Base-by-base conservation (phyloP, 2,888 invertebrate genomes). In the Apamea monoglypha region DNA sequence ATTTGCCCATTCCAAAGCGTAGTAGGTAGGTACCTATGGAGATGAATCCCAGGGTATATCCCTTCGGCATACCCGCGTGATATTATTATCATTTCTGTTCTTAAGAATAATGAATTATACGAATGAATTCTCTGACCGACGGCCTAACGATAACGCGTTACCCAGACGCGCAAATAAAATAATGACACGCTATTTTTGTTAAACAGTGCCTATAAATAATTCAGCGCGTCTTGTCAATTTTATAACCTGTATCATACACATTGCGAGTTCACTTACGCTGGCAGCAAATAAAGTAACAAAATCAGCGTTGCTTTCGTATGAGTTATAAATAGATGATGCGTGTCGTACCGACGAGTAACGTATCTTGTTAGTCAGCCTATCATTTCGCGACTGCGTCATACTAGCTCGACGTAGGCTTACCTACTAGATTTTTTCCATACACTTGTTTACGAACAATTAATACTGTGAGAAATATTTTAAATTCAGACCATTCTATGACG, bases 321-420 rank as follows among this genome's bases (percentile, higher is more conserved):
- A 77, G 83, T 74, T 87, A 87, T 86, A 92, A 92, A 92, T 91
- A 92, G 90, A 83, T 64, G 82, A 82, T 79, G 80, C 79, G 88
- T 90, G 89, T 90, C 89, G 87, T 87, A 87, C 84, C 85, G 73
- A 76, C 82, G 80, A 70, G 84, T 88, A 89, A 90, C 88, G 91
- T 90, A 83, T 87, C 87, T 91, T 85, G 87, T 92, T 92, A 92
- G 91, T 92, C 91, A 92, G 88, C 73, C 88, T 87, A 91, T 91
- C 91, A 91, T 91, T 91, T 90, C 79, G 87, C 85, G 79, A 80
- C 90, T 90, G 92, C 92, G 93, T 93, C 93, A 93, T 90, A 86
- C 82, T 47, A 74, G 77, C 80, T 81, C 79, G 74, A 76, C 80
- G 87, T 83, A 82, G 79, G 80, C 75, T 83, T 82, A 86, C 75